Evolutionary conservation across 2,888 invertebrate species (phyloP), one percentile per base, ranked within the genome.

Genomic region (Junonia oenone): DNA sequence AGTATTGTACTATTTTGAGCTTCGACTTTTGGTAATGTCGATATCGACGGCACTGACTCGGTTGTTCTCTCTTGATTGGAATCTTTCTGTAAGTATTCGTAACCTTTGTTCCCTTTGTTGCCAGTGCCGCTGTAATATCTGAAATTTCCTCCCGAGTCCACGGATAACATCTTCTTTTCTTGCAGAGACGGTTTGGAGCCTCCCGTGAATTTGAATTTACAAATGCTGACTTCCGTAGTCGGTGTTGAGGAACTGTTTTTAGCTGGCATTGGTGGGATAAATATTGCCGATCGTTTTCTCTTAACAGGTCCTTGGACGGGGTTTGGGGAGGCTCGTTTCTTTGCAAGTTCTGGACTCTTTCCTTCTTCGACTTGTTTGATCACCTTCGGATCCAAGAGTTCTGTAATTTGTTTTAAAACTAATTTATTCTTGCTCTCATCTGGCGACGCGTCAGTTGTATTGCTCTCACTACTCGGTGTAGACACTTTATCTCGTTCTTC

Each of bases 181-280:
- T 97, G 96, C 46, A 97, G 75, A 56, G 94, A 94, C 0, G 97
- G 97, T 64, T 96, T 96, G 0, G 96, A 96, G 0, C 97, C 97
- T 0, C 97, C 97, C 0, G 97, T 97, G 75, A 97, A 97, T 76
- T 97, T 97, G 74, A 97, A 97, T 79, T 97, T 97, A 77, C 97
- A 97, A 72, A 97, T 97, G 78, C 95, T 95, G 38, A 96, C 97
- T 80, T 96, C 96, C 0, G 95, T 95, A 0, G 95, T 94, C 0
- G 96, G 95, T 67, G 95, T 95, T 2, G 93, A 92, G 5, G 93
- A 92, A 66, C 93, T 94, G 59, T 83, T 92, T 68, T 95, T 95
- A 2, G 94, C 89, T 0, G 95, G 95, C 78, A 96, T 93, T 0
- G 96, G 96, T 0, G 96, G 96, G 63, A 96, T 96, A 71, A 96